Conservation (phyloP, 1,140 invertebrate genomes). For the Danaus plexippus region DNA sequence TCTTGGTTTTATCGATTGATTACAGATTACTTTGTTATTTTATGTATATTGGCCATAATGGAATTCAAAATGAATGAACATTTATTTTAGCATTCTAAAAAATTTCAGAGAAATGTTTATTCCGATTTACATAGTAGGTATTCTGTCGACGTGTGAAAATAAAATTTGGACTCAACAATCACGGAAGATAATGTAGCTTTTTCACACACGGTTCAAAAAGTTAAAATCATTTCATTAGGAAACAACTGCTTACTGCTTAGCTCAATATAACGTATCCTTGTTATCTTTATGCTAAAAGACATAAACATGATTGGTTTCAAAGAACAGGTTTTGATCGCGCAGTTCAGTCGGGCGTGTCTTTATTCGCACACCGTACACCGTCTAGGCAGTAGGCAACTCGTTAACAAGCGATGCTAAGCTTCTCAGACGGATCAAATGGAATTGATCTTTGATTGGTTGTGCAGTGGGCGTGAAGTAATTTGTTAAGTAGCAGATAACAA, state of each 20-base stretch:
- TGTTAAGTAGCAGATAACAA: slow-evolving; percentile 17
- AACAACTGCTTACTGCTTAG: not conserved
- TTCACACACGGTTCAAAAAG: no score
- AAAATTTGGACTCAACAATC: no score
- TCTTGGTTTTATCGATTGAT: no score
- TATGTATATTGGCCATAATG: no score
- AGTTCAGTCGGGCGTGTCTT: slow-evolving; percentile 36
- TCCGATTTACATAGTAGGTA: no score
- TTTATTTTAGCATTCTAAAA: no score
- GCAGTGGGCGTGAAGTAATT: slow-evolving; percentile 20
- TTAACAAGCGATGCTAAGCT: slow-evolving; percentile 24
- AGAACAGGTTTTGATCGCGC: slow-evolving; percentile 29
- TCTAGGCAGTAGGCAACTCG: slow-evolving; percentile 18
- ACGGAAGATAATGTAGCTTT: no score
- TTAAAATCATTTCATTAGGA: no score
- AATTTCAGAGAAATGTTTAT: no score
- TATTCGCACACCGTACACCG: slow-evolving; percentile 21
- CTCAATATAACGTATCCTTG: slow-evolving; percentile 10
- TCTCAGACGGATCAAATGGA: slow-evolving; percentile 25
- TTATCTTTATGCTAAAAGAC: slow-evolving; percentile 25
- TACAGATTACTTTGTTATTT: no score
- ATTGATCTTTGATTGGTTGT: slow-evolving; percentile 27
- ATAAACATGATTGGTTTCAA: slow-evolving; percentile 44
- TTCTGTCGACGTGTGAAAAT: no score
- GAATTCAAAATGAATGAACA: no score